These are phyloP conservation scores for Oceanodroma tethys DNA, from an alignment of 2,113 vertebrate species.

Conservation along the genomic window DNA sequence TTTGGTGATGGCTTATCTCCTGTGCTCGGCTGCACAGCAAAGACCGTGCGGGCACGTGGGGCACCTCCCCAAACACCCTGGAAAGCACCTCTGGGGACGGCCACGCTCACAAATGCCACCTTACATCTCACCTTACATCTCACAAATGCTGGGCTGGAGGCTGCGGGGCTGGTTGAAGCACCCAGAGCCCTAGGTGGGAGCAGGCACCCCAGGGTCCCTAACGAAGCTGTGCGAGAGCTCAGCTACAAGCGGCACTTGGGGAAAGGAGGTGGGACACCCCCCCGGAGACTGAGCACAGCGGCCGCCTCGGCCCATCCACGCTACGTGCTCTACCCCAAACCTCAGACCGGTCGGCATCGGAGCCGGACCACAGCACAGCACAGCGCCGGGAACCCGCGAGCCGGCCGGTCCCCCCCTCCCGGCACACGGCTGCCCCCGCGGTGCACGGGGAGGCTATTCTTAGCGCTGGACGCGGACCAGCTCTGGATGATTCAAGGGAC, in stretches of 20 bases:
- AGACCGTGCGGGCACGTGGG: too few relatives aligned
- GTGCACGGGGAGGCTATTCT: conserved; percentile 19
- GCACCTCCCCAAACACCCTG: not conserved
- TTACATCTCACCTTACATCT: not conserved
- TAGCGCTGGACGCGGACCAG: conserved; percentile 14
- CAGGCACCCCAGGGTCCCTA: fast-evolving
- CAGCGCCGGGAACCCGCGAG: fast-evolving
- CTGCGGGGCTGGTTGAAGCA: not conserved
- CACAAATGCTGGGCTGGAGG: not conserved
- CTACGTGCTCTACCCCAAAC: not conserved
- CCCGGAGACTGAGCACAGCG: fast-evolving
- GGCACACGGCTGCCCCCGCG: not conserved
- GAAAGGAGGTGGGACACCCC: not conserved
- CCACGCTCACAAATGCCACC: not conserved
- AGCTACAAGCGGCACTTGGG: fast-evolving
- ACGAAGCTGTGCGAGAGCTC: fast-evolving
- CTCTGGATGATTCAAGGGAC: conserved; percentile 51
- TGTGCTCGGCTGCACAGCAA: not conserved
- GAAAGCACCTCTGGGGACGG: fast-evolving
- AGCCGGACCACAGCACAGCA: fast-evolving
- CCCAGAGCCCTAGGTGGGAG: not conserved
- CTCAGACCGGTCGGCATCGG: fast-evolving
- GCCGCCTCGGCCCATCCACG: fast-evolving
- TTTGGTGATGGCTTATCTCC: not conserved
- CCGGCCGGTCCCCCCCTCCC: not conserved